Base-by-base conservation (phyloP, 2,797 vertebrate species). In the Chiroxiphia lanceolata region DNA sequence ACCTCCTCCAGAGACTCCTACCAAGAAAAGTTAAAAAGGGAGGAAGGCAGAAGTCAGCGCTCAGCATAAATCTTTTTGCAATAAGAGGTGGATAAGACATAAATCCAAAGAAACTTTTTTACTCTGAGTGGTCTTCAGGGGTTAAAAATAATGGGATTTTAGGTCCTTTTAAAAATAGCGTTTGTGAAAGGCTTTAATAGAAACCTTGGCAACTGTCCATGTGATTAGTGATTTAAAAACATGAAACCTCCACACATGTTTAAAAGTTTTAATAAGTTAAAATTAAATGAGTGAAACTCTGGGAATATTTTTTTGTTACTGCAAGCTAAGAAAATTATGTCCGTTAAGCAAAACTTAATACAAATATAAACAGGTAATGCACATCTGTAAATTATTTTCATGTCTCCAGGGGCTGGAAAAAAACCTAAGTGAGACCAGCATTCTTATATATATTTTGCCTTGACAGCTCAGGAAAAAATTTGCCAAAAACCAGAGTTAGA, bases 301-400 rank as follows among this genome's bases (percentile, higher is more conserved):
- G 94, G 95, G 89, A 92, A 92, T 87, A 94, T 89, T 95, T 95
- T 90, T 96, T 96, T 94, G 94, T 97, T 97, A 92, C 97, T 95
- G 95, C 95, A 67, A 92, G 95, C 96, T 60, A 94, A 64, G 96
- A 96, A 96, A 96, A 76, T 88, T 84, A 77, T 45, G 83, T 83
- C 96, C 89, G 65, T 69, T 82, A 69, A 95, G 92, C 78, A 96
- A 93, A 92, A 84, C 79, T 64, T 80, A 57, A 89, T 89, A 45
- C 93, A 94, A 92, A 96, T 95, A 89, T 89, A 87, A 95, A 94
- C 97, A 98, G 98, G 97, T 98, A 97, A 72, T 2, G 92, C 97
- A 97, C 98, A 98, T 98, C 98, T 98, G 98, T 79, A 97, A 98
- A 97, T 95, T 93, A 97, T 98, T 98, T 98, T 95, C 93, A 50